Evolutionary conservation across 2,888 invertebrate species (phyloP), one percentile per base, ranked within the genome.

Genomic region (Drosophila percnosoma): DNA sequence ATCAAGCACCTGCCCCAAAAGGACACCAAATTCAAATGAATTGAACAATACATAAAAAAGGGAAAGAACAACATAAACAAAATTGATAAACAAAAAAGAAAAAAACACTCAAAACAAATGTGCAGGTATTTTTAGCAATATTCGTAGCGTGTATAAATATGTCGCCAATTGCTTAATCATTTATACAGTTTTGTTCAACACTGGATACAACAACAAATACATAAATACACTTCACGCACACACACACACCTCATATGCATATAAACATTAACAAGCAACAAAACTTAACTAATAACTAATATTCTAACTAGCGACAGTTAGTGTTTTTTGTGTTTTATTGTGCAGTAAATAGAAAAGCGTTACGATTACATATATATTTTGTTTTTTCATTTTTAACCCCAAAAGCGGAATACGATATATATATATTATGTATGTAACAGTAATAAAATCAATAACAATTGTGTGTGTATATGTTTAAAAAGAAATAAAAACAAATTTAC

Each of bases 41-140:
- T 49, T 68, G 48, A 53, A 55, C 29, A 54, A 36, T 59, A 31
- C 42, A 45, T 27, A 62, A 60, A 63, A 70, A 64, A 1, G 64
- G 62, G n/a, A 15, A 33, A 18, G 11, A 61, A 38, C 42, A 67
- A 52, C 55, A 66, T 58, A 67, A 68, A 71, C 79, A 68, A 69
- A 77, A 51, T 33, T 11, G 33, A 52, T 4, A 34, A 11, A 29
- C 7, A 6, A 51, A n/a, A 18, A 29, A 21, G 10, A 0, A 49
- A 34, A 15, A 73, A n/a, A 29, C 62, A 55, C 53, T 67, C 53
- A 68, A 52, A 73, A 70, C 68, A 18, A 69, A 45, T 70, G 67
- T 80, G 74, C 86, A 88, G 86, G 83, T 86, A 86, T 88, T 88
- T 74, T 88, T 86, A 86, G 88, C 83, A 81, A 83, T 88, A 83